Conservation (phyloP, 2,888 invertebrate species). For the Cryptus armator region DNA sequence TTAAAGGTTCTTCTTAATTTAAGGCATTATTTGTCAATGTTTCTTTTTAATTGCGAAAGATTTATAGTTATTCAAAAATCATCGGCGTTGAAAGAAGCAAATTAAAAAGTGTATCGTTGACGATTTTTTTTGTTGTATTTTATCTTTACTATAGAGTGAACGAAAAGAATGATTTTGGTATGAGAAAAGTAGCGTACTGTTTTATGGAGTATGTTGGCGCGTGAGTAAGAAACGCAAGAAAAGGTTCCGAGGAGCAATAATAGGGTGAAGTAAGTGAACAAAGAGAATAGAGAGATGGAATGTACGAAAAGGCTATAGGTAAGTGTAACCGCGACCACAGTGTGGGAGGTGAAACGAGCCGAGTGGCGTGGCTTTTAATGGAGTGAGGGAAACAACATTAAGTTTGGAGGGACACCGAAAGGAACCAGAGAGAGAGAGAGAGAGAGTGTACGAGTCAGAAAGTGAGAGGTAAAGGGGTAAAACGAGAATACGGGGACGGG, state of each 20-base stretch:
- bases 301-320: conserved; percentile 69
- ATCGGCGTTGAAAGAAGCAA: no score
- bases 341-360: conserved; percentile 83
- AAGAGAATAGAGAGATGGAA: conserved; percentile 66
- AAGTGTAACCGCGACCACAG: conserved; percentile 78
- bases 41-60: no score
- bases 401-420: conserved; percentile 77
- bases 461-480: conserved; percentile 62
- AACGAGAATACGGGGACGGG: conserved; percentile 75
- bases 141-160: neutral
- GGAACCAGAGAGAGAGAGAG: conserved; percentile 73
- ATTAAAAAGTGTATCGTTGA: neutral
- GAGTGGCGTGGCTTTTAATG: conserved; percentile 83
- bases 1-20: no score
- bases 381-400: conserved; percentile 83
- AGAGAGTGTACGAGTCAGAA: conserved; percentile 58
- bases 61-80: no score
- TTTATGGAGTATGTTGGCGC: neutral
- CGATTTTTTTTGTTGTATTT: neutral
- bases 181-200: neutral
- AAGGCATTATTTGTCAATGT: no score
- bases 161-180: neutral
- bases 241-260: conserved; percentile 11
- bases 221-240: conserved; percentile 1
- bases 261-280: conserved; percentile 27